These are phyloP conservation scores for Sphenodon punctatus DNA, from an alignment of 2,797 vertebrate genomes.

Conservation along the genomic window DNA sequence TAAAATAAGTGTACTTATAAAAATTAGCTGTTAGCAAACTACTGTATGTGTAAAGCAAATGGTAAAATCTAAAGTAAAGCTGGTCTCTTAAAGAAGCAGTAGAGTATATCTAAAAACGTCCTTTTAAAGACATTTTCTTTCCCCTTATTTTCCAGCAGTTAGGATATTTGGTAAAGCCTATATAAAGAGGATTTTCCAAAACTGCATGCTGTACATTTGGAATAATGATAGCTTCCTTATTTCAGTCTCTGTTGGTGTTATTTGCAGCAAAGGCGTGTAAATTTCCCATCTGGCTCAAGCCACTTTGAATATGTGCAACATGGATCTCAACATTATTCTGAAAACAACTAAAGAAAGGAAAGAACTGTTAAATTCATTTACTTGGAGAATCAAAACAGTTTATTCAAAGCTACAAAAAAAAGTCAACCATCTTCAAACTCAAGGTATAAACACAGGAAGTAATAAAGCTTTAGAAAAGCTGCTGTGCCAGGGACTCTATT, in stretches of 20 bases:
- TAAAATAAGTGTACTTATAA: slow-evolving; percentile 71
- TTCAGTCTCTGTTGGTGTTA: slow-evolving; percentile 96
- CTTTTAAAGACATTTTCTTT: slow-evolving; percentile 47
- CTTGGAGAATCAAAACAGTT: not conserved
- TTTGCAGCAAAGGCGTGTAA: slow-evolving; percentile 96
- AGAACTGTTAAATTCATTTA: not conserved
- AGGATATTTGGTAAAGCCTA: slow-evolving; percentile 73
- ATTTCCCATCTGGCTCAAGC: slow-evolving; percentile 98
- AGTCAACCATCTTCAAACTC: not conserved
- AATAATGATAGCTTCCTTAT: not conserved
- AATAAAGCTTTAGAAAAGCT: not conserved
- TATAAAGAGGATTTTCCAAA: slow-evolving; percentile 60
- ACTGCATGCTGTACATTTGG: slow-evolving; percentile 45
- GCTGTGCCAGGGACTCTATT: not conserved
- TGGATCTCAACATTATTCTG: slow-evolving; percentile 99
- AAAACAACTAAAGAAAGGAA: slow-evolving; percentile 85
- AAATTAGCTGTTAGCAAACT: slow-evolving; percentile 72
- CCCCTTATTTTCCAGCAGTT: slow-evolving; percentile 67
- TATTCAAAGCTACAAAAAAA: too few species aligned
- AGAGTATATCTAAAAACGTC: slow-evolving; percentile 54
- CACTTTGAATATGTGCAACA: slow-evolving; percentile 98
- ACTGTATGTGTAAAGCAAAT: slow-evolving; percentile 64
- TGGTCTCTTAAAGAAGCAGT: slow-evolving; percentile 71
- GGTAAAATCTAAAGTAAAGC: slow-evolving; percentile 72
- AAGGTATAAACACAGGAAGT: not conserved